Evolutionary conservation across 1,140 invertebrate species (phyloP).

Genomic region (Drosophila ananassae): DNA sequence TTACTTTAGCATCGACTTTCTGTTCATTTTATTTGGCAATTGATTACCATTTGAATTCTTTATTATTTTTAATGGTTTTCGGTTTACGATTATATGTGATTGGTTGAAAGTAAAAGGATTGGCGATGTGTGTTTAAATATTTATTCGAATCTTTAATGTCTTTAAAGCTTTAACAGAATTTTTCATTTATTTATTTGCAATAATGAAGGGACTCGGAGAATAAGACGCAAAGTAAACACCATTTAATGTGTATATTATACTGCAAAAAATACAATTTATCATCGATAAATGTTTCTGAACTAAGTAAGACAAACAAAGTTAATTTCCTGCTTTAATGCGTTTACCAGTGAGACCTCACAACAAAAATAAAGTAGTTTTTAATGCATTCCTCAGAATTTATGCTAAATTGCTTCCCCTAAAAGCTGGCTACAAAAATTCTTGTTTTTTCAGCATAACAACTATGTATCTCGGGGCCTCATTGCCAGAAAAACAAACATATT

Average conservation of each 20-base stretch:
- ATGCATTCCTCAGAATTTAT: not conserved
- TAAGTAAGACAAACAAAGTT: not conserved
- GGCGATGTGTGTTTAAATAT: not conserved
- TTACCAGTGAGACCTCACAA: not conserved
- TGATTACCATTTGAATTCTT: slow-evolving; percentile 49
- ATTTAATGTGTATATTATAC: not conserved
- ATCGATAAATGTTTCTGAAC: not conserved
- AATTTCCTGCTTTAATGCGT: not conserved
- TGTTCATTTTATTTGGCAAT: slow-evolving; percentile 35
- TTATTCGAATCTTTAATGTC: slow-evolving; percentile 5
- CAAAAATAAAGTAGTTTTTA: not conserved
- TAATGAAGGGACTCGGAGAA: not conserved
- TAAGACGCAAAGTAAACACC: not conserved
- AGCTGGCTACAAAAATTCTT: not conserved
- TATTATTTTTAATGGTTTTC: slow-evolving; percentile 47
- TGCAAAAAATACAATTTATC: not conserved
- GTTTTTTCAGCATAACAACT: slow-evolving; percentile 8
- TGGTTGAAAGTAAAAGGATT: slow-evolving; percentile 7
- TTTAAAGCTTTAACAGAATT: too few species aligned
- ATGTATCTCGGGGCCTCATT: slow-evolving; percentile 4
- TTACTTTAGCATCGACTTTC: slow-evolving; percentile 24
- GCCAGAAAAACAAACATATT: slow-evolving; percentile 13
- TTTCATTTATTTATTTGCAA: too few species aligned
- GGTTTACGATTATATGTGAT: slow-evolving; percentile 39
- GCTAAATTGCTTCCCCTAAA: not conserved